These are phyloP conservation scores for Aphelenchoides fujianensis DNA, from an alignment of 1,140 invertebrate genomes.

Conservation along the genomic window DNA sequence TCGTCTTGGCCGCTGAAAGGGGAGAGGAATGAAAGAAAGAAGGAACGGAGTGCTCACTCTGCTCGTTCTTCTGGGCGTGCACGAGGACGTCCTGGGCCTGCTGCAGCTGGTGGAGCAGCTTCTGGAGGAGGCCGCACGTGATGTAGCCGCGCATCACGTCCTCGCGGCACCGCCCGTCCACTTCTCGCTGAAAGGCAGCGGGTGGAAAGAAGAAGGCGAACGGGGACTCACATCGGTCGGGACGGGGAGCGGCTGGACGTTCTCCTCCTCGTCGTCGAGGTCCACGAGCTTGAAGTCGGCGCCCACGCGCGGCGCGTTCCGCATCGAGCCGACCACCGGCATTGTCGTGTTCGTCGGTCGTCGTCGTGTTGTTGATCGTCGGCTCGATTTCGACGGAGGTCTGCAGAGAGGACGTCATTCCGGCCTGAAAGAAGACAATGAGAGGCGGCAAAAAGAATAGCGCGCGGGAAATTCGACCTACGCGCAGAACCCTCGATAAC, in stretches of 20 bases:
- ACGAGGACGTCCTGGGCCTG: background rate
- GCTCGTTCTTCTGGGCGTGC: background rate
- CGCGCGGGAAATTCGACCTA: background rate
- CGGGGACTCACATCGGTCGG: background rate
- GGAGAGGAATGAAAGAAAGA: background rate
- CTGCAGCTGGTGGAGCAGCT: background rate
- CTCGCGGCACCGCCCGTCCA: background rate
- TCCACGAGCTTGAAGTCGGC: background rate
- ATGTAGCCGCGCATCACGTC: constrained; percentile 3
- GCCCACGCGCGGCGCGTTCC: background rate
- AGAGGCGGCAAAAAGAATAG: background rate
- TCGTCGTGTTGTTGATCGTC: background rate
- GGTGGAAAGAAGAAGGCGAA: background rate
- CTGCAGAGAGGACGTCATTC: background rate
- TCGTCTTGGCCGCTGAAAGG: background rate
- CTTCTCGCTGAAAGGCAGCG: background rate
- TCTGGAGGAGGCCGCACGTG: background rate
- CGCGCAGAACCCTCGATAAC: background rate
- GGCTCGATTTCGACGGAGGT: background rate
- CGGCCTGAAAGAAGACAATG: background rate
- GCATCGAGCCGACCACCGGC: background rate
- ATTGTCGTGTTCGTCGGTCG: background rate
- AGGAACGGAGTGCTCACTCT: background rate
- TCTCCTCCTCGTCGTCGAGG: background rate
- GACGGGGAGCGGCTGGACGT: background rate